These are phyloP conservation scores for Pachyrhynchus sulphureomaculatus DNA, from an alignment of 1,140 invertebrate species.

Conservation along the genomic window DNA sequence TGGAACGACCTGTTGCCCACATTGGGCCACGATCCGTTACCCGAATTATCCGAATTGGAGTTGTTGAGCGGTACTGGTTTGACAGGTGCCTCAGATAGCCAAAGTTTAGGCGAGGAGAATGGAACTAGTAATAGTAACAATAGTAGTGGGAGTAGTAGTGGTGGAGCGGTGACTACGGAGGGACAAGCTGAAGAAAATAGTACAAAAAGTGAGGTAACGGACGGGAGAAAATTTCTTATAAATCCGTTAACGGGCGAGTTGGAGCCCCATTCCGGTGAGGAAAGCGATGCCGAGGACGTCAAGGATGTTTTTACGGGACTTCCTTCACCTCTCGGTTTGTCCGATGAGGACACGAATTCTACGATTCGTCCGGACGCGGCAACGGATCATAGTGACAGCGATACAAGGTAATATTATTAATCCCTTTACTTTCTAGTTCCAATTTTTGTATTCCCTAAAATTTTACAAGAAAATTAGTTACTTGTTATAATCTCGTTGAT, in stretches of 20 bases:
- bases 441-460: too few species aligned
- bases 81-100: background rate
- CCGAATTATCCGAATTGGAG: slow-evolving; percentile 44
- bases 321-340: slow-evolving; percentile 42
- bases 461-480: too few species aligned
- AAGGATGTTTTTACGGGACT: slow-evolving; percentile 48
- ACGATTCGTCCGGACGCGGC: slow-evolving; percentile 48
- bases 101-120: background rate
- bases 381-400: slow-evolving; percentile 64
- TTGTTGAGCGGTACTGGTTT: slow-evolving; percentile 9
- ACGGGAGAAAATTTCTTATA: slow-evolving; percentile 75
- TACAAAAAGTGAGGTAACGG: slow-evolving; percentile 46
- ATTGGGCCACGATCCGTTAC: slow-evolving; percentile 47
- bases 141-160: too few species aligned
- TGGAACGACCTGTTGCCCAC: slow-evolving; percentile 65
- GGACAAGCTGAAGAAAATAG: slow-evolving; percentile 36
- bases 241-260: slow-evolving; percentile 85
- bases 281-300: slow-evolving; percentile 52
- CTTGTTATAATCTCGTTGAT: too few species aligned
- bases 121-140: background rate
- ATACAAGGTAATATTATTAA: too few species aligned
- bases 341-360: slow-evolving; percentile 49
- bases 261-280: slow-evolving; percentile 69
- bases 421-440: too few species aligned
- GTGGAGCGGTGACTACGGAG: background rate